phyloP scores from a whole-genome alignment of 1,140 invertebrate genomes.

The Drosophila sulfurigaster region DNA sequence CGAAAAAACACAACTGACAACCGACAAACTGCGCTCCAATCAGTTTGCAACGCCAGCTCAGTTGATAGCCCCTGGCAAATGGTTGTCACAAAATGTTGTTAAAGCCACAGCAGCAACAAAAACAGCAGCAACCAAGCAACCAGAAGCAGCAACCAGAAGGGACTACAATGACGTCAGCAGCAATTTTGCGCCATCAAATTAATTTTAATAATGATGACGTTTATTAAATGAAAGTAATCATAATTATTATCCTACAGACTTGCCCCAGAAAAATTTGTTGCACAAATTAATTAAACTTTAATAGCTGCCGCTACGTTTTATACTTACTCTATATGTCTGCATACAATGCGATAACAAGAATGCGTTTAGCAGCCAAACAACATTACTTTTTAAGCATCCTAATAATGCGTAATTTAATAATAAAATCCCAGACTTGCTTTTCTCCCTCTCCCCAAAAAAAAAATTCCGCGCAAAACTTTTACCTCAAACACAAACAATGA shows the following conservation, averaged over 20 bases:
- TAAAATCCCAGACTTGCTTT: neutral
- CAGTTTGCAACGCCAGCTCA: constrained; percentile 36
- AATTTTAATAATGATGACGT: constrained; percentile 56
- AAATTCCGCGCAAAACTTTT: neutral
- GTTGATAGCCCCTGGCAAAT: constrained; percentile 39
- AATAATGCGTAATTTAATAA: constrained; percentile 15
- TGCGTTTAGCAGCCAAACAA: constrained; percentile 12
- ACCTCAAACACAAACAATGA: neutral
- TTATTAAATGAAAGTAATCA: constrained; percentile 53
- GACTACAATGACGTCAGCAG: constrained; percentile 31
- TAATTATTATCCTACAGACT: constrained; percentile 32
- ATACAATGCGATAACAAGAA: constrained; percentile 24
- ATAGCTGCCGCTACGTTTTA: constrained; percentile 3
- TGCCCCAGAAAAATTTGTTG: constrained; percentile 32
- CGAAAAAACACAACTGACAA: constrained; percentile 6
- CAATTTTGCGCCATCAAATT: constrained; percentile 55
- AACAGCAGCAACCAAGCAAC: neutral
- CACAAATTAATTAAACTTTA: constrained; percentile 40
- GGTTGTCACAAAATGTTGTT: constrained; percentile 45
- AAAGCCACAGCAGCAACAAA: constrained; percentile 24
- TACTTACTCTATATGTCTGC: neutral
- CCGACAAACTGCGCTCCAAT: constrained; percentile 44
- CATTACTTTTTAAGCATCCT: constrained; percentile 4
- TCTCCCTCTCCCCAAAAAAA: neutral
- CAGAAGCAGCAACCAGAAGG: constrained; percentile 14